These are phyloP conservation scores for Athene cunicularia DNA, from an alignment of 2,113 vertebrate genomes.

Conservation along the genomic window DNA sequence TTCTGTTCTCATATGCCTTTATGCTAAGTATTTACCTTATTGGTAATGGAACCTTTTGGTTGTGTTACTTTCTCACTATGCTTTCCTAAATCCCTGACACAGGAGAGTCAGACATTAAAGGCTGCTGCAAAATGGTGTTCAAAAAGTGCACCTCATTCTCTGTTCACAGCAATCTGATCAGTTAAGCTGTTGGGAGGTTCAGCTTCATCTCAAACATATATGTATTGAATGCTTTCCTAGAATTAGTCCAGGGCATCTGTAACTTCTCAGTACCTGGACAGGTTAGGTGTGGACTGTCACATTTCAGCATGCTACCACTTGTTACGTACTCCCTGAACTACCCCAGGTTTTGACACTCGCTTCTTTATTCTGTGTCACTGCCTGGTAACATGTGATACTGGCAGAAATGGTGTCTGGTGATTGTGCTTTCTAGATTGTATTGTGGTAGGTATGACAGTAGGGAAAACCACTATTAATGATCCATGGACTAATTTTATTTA, in stretches of 20 bases:
- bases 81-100: neutral
- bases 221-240: neutral
- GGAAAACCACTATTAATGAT: neutral
- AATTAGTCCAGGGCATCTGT: neutral
- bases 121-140: neutral
- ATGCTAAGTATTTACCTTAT: neutral
- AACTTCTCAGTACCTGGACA: neutral
- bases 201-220: neutral
- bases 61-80: neutral
- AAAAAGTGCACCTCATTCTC: neutral
- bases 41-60: neutral
- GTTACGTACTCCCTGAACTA: neutral
- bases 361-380: neutral
- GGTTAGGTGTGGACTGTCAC: neutral
- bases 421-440: neutral
- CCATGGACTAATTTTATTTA: neutral
- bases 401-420: neutral
- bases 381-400: neutral
- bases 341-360: neutral
- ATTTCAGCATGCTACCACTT: neutral
- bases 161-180: neutral
- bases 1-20: neutral
- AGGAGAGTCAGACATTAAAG: neutral
- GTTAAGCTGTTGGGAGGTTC: neutral
- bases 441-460: neutral